Percentiles rank a stretch among this genome's conserved stretches.
These are phyloP conservation scores for Enteromius thamalakanensis DNA, from an alignment of 2,797 vertebrate species.

Conservation along the genomic window DNA sequence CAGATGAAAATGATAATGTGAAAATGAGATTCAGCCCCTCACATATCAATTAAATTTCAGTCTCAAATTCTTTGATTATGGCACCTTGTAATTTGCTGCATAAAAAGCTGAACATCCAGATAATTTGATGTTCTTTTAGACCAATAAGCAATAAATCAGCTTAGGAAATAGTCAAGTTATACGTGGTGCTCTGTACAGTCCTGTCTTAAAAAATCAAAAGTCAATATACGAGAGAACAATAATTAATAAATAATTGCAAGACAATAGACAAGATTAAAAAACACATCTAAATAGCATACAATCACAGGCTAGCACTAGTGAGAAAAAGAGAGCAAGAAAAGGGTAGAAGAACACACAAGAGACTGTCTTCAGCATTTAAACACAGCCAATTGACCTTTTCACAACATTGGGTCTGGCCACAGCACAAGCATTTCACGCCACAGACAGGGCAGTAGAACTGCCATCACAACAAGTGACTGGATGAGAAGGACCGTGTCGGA, in stretches of 20 bases:
- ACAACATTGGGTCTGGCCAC: slow-evolving; percentile 43
- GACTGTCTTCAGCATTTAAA: slow-evolving; percentile 52
- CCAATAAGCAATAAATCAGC: background rate
- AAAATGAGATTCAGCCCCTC: slow-evolving; percentile 16
- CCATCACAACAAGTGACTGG: slow-evolving; percentile 53
- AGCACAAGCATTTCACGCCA: slow-evolving; percentile 47
- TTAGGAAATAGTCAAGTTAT: background rate
- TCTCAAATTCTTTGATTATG: slow-evolving; percentile 2
- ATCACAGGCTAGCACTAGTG: background rate
- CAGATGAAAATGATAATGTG: slow-evolving; percentile 31
- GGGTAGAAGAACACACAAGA: slow-evolving; percentile 39
- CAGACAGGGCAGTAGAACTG: slow-evolving; percentile 31
- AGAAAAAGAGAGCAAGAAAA: background rate
- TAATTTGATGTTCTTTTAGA: background rate
- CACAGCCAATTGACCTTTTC: slow-evolving; percentile 71
- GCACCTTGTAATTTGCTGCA: background rate
- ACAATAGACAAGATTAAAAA: background rate
- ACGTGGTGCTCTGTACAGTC: background rate
- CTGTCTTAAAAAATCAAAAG: background rate
- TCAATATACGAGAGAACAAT: background rate
- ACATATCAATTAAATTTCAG: background rate
- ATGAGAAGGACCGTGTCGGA: slow-evolving; percentile 19
- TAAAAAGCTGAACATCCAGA: background rate
- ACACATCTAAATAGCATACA: background rate
- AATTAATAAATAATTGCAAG: background rate